These are phyloP conservation scores for Dusona sp. DNA, from an alignment of 2,888 invertebrate species.

Conservation along the genomic window DNA sequence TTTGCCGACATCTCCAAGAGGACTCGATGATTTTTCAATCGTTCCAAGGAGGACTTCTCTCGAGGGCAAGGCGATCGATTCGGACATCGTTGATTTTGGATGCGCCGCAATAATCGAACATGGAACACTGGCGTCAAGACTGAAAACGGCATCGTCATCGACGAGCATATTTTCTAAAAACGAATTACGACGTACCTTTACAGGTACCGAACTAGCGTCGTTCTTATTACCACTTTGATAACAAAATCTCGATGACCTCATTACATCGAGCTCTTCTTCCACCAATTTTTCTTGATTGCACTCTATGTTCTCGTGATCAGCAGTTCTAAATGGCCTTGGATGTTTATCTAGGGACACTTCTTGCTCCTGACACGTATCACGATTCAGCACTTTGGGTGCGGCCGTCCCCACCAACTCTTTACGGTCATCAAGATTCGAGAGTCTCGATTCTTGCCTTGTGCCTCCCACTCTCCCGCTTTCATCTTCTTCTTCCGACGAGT, in stretches of 20 bases:
- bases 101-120: slow-evolving; percentile 73
- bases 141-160: slow-evolving; percentile 66
- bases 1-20: slow-evolving; percentile 26
- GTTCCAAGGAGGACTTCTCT: slow-evolving; percentile 18
- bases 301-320: slow-evolving; percentile 17
- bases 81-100: slow-evolving; percentile 64
- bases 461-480: background rate
- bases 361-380: slow-evolving; percentile 31
- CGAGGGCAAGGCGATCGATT: slow-evolving; percentile 14
- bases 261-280: background rate
- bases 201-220: slow-evolving; percentile 57
- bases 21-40: slow-evolving; percentile 3
- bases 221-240: background rate
- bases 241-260: background rate
- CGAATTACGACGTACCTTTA: slow-evolving; percentile 75
- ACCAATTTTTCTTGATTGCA: slow-evolving; percentile 21
- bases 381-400: slow-evolving; percentile 25
- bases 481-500: slow-evolving; percentile 45
- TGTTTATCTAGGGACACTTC: slow-evolving; percentile 28
- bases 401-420: slow-evolving; percentile 20
- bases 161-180: slow-evolving; percentile 80
- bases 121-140: slow-evolving; percentile 25
- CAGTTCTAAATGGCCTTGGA: background rate
- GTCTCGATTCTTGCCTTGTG: background rate
- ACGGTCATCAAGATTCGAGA: slow-evolving; percentile 29